Evolutionary conservation across 1,140 invertebrate genomes (phyloP), one percentile per base, ranked within the genome.

Genomic region (Papilio glaucus): DNA sequence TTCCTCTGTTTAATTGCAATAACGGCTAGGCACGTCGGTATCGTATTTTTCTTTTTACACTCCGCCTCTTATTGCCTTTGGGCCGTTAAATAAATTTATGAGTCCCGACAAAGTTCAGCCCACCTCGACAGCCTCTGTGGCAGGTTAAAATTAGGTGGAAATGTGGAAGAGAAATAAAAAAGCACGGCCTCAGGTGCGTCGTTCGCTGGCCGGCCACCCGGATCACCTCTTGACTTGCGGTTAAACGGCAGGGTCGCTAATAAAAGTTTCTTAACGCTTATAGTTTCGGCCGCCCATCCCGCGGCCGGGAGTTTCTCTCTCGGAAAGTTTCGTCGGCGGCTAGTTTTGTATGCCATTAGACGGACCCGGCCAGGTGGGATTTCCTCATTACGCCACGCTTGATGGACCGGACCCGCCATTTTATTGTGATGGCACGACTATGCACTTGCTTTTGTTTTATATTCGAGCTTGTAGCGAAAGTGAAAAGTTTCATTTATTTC

Each of bases 1-100:
- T 93, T 93, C 89, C 91, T 91, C 88, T 91, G 89, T 93, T 93
- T 93, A 93, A 93, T 93, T 93, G 91, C 91, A 93, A 93, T 93
- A 93, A 93, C 91, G 89, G 87, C 91, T 91, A 90, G 89, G 91
- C 91, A 91, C 91, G 89, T 91, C 89, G 88, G 88, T 91, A 91
- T 93, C 91, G 91, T 93, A 92, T 92, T 91, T 91, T 93, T 91
- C 89, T 91, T 90, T 92, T 93, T 91, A 93, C 89, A 88, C 89
- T 91, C 87, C 86, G 85, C 89, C 90, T 91, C 89, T 93, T 93
- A 91, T 93, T 93, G 91, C 91, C 86, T 91, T 87, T 82, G 86
- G 87, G 89, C 86, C 89, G 91, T 93, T 91, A 91, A 92, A 91
- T 91, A 90, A 93, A 93, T 93, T 93, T 93, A 93, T 93, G 90